A percentile compares a stretch with the other conserved stretches of the same genome.
Conservation (phyloP, 2,113 vertebrate genomes). For the Chlorodrepanis virens region DNA sequence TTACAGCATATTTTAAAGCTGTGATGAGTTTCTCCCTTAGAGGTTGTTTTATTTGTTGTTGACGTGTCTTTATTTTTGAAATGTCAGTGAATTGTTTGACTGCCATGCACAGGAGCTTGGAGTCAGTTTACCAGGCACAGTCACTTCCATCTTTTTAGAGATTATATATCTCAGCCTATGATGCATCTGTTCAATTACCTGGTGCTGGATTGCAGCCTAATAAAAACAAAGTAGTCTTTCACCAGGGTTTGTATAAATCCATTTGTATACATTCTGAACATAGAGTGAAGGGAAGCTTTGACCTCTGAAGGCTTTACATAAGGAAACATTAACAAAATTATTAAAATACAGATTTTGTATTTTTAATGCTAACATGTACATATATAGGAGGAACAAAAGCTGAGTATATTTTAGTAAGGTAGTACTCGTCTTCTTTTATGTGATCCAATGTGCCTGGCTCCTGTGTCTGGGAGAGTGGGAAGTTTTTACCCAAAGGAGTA, state of each 20-base stretch:
- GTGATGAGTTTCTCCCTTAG: background rate
- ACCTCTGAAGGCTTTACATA: background rate
- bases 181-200: background rate
- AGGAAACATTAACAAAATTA: background rate
- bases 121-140: background rate
- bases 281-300: background rate
- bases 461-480: background rate
- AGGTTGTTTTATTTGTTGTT: background rate
- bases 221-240: background rate
- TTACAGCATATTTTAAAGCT: background rate
- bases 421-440: background rate
- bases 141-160: background rate
- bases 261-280: background rate
- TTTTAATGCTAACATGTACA: background rate
- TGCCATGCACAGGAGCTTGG: background rate
- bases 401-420: background rate
- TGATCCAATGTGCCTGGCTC: background rate
- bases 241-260: background rate
- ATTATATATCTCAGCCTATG: background rate
- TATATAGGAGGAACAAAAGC: background rate
- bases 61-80: background rate
- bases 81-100: background rate
- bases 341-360: background rate
- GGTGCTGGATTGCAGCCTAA: background rate
- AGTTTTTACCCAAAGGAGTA: background rate